These are phyloP conservation scores for Rhopalosiphum nymphaeae DNA, from an alignment of 2,888 invertebrate species.

Conservation along the genomic window DNA sequence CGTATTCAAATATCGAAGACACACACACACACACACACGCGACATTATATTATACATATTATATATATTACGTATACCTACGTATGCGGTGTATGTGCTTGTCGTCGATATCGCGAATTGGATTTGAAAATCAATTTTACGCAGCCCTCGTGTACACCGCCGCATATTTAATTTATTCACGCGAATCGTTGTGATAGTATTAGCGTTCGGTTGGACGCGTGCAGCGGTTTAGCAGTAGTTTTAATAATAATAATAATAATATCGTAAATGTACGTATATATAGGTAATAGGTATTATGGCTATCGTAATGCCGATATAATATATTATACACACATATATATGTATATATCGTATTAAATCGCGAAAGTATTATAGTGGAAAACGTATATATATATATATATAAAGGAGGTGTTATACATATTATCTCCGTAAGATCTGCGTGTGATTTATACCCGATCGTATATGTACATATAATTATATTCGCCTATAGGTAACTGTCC, in stretches of 20 bases:
- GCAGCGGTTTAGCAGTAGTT: neutral
- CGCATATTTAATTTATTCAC: neutral
- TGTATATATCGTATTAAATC: neutral
- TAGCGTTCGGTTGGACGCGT: neutral
- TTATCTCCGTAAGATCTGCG: neutral
- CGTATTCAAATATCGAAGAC: conserved; percentile 8
- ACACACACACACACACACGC: neutral
- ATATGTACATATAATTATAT: neutral
- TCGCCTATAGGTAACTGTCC: neutral
- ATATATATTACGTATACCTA: neutral
- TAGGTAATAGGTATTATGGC: neutral
- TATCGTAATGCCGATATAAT: neutral
- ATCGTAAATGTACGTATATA: too few species aligned
- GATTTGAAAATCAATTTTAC: neutral
- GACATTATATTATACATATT: neutral
- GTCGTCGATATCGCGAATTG: conserved; percentile 4
- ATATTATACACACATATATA: neutral
- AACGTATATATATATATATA: neutral
- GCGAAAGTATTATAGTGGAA: neutral
- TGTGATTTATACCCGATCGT: neutral
- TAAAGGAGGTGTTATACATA: neutral
- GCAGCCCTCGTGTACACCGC: neutral
- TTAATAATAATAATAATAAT: neutral
- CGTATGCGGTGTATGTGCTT: neutral
- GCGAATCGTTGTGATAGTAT: neutral